Evolutionary conservation across 2,113 vertebrate species (phyloP).

Genomic region (Bombycilla garrulus): DNA sequence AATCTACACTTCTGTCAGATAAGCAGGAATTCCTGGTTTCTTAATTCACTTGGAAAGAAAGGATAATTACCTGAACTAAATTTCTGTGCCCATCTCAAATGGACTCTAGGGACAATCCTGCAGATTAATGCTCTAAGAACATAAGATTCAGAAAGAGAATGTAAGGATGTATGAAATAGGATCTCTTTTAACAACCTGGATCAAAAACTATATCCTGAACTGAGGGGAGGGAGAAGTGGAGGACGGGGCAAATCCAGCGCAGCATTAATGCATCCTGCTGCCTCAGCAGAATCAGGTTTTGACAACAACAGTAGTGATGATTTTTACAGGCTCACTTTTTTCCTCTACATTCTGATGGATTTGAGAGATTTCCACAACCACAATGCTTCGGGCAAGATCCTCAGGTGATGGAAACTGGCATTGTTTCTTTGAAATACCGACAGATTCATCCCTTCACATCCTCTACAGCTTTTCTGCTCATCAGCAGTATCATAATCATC

Average conservation of each 20-base stretch:
- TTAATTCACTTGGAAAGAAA: constrained; percentile 67
- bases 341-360: background rate
- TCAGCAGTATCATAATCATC: background rate
- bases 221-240: background rate
- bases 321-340: background rate
- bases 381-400: background rate
- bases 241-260: constrained; percentile 10
- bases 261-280: background rate
- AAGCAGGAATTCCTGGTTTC: constrained; percentile 9
- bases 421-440: background rate
- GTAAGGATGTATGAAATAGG: constrained; percentile 57
- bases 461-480: background rate
- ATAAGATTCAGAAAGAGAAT: constrained; percentile 39
- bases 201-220: constrained; percentile 40
- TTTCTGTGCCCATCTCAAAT: constrained; percentile 60
- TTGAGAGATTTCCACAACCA: constrained; percentile 16
- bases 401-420: background rate
- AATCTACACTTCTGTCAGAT: constrained; percentile 49
- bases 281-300: background rate
- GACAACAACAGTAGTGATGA: background rate
- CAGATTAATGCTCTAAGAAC: constrained; percentile 67
- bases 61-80: constrained; percentile 70
- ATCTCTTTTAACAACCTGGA: constrained; percentile 54
- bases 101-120: constrained; percentile 63
- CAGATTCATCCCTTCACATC: background rate